These are phyloP conservation scores for Ammospiza caudacuta DNA, from an alignment of 2,113 vertebrate species.

Conservation along the genomic window DNA sequence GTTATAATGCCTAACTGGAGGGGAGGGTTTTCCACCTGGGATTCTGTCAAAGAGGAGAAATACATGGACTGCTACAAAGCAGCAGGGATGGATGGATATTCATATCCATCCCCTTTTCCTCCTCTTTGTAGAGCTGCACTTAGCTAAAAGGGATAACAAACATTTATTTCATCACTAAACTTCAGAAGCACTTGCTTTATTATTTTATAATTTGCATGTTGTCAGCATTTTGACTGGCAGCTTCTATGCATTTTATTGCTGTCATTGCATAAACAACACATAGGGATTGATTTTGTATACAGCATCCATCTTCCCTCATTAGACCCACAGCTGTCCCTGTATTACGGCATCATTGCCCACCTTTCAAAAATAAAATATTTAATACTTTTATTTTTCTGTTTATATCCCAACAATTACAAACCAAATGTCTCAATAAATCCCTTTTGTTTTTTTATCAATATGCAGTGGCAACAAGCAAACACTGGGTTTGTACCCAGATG, in stretches of 20 bases:
- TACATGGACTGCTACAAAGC: neutral
- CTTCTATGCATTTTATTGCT: conserved; percentile 20
- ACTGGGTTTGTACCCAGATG: neutral
- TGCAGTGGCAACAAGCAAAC: neutral
- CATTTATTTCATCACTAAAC: neutral
- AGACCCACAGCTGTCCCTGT: conserved; percentile 23
- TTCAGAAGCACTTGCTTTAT: neutral
- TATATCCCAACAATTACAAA: neutral
- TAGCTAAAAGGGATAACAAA: neutral
- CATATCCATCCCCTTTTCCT: neutral
- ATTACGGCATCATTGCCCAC: neutral
- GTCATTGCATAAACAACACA: neutral
- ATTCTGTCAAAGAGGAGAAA: neutral
- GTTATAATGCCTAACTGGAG: neutral
- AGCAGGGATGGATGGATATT: neutral
- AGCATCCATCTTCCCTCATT: conserved; percentile 33
- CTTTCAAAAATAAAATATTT: conserved; percentile 24
- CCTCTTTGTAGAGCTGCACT: neutral
- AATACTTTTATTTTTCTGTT: conserved; percentile 6
- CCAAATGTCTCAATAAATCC: conserved; percentile 4
- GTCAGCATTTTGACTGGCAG: conserved; percentile 49
- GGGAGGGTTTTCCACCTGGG: neutral
- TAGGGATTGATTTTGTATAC: conserved; percentile 7
- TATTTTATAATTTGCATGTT: neutral
- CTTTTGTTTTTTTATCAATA: neutral